Base-by-base conservation (phyloP, 2,888 invertebrate species). In the Hoplodrina ambigua region DNA sequence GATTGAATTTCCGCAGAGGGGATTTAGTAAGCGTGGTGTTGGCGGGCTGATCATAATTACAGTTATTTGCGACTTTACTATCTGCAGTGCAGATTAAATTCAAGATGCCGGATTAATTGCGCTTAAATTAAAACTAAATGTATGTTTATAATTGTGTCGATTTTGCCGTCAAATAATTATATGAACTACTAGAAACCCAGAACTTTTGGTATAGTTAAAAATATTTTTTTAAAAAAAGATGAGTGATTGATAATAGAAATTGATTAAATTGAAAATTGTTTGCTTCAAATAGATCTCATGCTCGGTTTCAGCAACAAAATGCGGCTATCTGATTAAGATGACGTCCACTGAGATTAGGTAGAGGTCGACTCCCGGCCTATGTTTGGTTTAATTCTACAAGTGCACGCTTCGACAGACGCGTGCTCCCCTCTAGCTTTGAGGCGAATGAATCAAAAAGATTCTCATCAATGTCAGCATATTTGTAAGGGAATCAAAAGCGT, bases 1-100 rank as follows among this genome's bases (percentile, higher is more conserved):
- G 81, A 88, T 88, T 86, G 81, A 85, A 87, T 87, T 84, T 84
- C 89, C 85, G 82, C 72, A 72, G 75, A 75, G 82, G 81, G 82
- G 81, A 82, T 81, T 78, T 56, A 58, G 76, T 76, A 66, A 66
- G 73, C 62, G 60, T 55, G 56, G 50, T 53, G 41, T 52, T 57
- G 54, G 53, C 52, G 56, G 69, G 64, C 33, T 60, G 57, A 50
- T 75, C 49, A 75, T 59, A 70, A 70, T 80, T 63, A 68, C 62
- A 57, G 58, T 53, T 44, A 62, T 79, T 76, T 70, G 66, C 19
- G 59, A 62, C 54, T 53, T 55, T 5, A 55, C 59, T 52, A 44
- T 4, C 52, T 46, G 19, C 15, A 11, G 11, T 33, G 50, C 19
- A 8, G 44, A 62, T 30, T 25, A 4, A 63, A 50, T 50, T 58